Evolutionary conservation across 2,797 vertebrate genomes (phyloP).

Genomic region (Coregonus sp.): DNA sequence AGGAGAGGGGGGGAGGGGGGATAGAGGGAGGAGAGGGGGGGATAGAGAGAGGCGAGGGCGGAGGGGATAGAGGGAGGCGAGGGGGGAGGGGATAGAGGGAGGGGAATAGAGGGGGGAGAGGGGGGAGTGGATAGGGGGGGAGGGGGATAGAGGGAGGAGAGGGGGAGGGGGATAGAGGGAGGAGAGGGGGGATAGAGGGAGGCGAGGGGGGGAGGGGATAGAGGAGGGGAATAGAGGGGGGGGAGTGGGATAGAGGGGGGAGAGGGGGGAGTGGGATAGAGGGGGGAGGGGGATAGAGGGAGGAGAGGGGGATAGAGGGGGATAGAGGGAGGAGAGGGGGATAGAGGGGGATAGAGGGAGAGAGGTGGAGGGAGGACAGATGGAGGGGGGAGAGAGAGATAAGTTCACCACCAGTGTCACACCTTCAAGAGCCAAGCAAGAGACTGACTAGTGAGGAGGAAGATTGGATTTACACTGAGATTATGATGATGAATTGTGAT

Average conservation of each 20-base stretch:
- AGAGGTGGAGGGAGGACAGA: not conserved
- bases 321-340: not conserved
- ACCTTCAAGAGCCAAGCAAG: not conserved
- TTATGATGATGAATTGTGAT: not conserved
- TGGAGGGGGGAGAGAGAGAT: not conserved
- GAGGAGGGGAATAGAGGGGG: not conserved
- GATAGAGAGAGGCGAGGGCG: not conserved
- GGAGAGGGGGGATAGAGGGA: conserved; percentile 14
- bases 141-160: conserved; percentile 13
- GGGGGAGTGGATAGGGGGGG: not conserved
- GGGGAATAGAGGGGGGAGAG: not conserved
- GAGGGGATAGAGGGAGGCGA: not conserved
- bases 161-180: not conserved
- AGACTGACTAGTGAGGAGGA: too few species aligned
- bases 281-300: conserved; percentile 12
- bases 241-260: not conserved
- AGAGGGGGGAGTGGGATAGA: not conserved
- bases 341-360: too few species aligned
- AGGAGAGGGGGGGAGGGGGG: not conserved
- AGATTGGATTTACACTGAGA: not conserved
- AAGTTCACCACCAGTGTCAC: not conserved
- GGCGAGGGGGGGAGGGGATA: not conserved
- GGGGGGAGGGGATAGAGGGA: not conserved
- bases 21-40: not conserved
- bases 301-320: not conserved